A percentile compares a stretch with the other conserved stretches of the same genome.
phyloP scores from a whole-genome alignment of 64 coral and sea anemone genomes.

The Porites australiensis region DNA sequence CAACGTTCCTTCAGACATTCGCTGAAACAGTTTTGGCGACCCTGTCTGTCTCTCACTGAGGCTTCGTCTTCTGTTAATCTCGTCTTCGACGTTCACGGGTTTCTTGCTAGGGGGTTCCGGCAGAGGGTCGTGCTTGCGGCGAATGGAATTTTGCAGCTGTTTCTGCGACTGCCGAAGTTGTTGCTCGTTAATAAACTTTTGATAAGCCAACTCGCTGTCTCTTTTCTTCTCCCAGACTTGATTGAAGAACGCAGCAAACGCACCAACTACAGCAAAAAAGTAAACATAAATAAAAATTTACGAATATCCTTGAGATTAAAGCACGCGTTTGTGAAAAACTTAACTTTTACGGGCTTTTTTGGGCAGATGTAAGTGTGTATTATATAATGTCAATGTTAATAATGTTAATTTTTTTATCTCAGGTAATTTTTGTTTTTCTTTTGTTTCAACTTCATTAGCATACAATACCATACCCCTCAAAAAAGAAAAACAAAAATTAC shows the following conservation, averaged over 20 bases:
- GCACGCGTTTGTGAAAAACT: too few relatives aligned
- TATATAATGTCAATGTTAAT: too few relatives aligned
- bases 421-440: too few relatives aligned
- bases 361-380: too few relatives aligned
- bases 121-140: slow-evolving; percentile 74
- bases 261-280: slow-evolving; percentile 69
- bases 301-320: too few relatives aligned
- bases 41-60: neutral
- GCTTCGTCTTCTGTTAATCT: slow-evolving; percentile 13
- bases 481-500: too few relatives aligned
- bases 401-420: too few relatives aligned
- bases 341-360: too few relatives aligned
- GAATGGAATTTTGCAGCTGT: slow-evolving; percentile 54
- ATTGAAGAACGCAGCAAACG: slow-evolving; percentile 94
- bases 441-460: too few relatives aligned
- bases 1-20: neutral
- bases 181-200: slow-evolving; percentile 76
- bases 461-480: too few relatives aligned
- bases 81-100: slow-evolving; percentile 3
- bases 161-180: slow-evolving; percentile 51
- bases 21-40: neutral
- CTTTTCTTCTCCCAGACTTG: slow-evolving; percentile 94
- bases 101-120: slow-evolving; percentile 62
- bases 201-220: slow-evolving; percentile 89
- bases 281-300: too few relatives aligned